A percentile compares a stretch with the other conserved stretches of the same genome.
phyloP scores from a whole-genome alignment of 1,140 invertebrate genomes.

The Platyura marginata region DNA sequence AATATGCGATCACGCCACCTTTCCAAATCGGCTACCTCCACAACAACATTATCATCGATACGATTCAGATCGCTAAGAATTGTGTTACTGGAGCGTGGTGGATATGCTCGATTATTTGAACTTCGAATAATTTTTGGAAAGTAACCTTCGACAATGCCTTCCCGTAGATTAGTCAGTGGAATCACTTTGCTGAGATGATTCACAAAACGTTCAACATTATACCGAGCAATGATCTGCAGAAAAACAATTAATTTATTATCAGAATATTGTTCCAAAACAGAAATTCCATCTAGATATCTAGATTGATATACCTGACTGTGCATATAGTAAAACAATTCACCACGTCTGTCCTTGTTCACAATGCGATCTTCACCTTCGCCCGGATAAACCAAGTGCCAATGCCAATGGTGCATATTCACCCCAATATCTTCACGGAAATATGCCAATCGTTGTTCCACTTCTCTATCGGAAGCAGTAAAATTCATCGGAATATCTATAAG shows the following conservation, averaged over 20 bases:
- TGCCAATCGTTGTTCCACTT: constrained; percentile 40
- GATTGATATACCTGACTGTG: constrained; percentile 12
- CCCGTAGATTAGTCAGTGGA: constrained; percentile 26
- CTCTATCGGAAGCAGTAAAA: constrained; percentile 43
- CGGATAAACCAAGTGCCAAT: constrained; percentile 35
- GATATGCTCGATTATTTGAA: constrained; percentile 28
- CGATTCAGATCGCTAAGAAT: constrained; percentile 37
- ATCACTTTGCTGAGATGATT: constrained; percentile 25
- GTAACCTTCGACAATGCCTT: constrained; percentile 32
- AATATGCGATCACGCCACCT: constrained; percentile 48
- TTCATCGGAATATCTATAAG: constrained; percentile 42
- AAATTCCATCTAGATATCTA: no score
- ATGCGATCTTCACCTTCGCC: constrained; percentile 19
- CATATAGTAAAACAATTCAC: constrained; percentile 42
- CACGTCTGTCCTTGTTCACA: constrained; percentile 34
- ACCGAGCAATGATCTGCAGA: constrained; percentile 27
- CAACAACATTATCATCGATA: constrained; percentile 33
- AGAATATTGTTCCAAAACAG: no score
- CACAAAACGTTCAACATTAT: constrained; percentile 32
- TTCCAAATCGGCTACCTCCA: constrained; percentile 43
- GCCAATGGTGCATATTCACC: constrained; percentile 41
- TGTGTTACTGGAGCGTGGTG: constrained; percentile 29
- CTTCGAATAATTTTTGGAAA: constrained; percentile 33
- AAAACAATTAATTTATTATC: no score
- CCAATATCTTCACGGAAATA: constrained; percentile 48